Conservation (phyloP, 2,888 invertebrate species). For the Myopa testacea region DNA sequence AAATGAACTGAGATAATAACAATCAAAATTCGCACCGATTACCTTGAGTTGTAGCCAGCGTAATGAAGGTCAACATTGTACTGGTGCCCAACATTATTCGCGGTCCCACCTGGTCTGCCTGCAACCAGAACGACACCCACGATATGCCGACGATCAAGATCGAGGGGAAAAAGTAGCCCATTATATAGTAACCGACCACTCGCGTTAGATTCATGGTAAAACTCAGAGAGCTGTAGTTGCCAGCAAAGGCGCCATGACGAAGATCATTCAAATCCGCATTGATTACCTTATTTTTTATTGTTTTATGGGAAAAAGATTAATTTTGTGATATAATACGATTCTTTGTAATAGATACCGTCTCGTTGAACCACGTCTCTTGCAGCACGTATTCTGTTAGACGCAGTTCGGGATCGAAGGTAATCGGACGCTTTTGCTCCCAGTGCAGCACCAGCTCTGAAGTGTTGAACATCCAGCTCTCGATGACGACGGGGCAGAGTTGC, state of each 20-base stretch:
- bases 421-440: conserved; percentile 82
- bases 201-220: conserved; percentile 83
- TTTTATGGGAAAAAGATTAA: too few relatives aligned
- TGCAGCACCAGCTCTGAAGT: conserved; percentile 78
- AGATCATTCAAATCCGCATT: conserved; percentile 77
- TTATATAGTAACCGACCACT: conserved; percentile 87
- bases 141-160: conserved; percentile 88
- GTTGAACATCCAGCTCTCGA: conserved; percentile 89
- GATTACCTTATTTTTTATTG: too few relatives aligned
- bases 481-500: conserved; percentile 82
- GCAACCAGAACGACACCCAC: conserved; percentile 91
- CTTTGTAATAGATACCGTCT: too few relatives aligned
- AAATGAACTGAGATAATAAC: not conserved
- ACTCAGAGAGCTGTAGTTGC: conserved; percentile 83
- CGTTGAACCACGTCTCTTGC: conserved; percentile 78
- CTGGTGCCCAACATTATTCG: conserved; percentile 85
- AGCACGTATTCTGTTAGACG: conserved; percentile 86
- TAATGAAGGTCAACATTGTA: conserved; percentile 89
- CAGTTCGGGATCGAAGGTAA: conserved; percentile 79
- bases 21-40: conserved; percentile 4
- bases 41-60: conserved; percentile 83
- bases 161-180: conserved; percentile 90
- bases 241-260: conserved; percentile 81
- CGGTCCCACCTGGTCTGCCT: conserved; percentile 86
- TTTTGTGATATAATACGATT: too few relatives aligned